Conservation (phyloP, 2,113 vertebrate species). For the Anas platyrhynchos region DNA sequence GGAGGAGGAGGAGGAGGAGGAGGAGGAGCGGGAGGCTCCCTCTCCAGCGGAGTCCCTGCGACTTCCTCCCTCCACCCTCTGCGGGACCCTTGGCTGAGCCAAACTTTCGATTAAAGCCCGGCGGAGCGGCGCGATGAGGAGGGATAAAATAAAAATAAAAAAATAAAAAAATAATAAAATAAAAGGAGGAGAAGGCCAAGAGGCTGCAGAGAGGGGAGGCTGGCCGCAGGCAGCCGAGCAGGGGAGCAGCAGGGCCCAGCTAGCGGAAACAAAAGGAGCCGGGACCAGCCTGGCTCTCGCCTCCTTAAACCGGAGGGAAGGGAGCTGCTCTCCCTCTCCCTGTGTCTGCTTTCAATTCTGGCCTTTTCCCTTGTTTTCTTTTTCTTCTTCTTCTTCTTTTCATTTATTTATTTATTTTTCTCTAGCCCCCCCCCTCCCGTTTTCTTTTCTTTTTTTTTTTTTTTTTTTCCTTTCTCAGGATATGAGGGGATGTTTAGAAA, state of each 20-base stretch:
- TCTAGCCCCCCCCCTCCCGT: not conserved
- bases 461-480: slow-evolving; percentile 74
- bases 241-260: not conserved
- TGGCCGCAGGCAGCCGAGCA: not conserved
- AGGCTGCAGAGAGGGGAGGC: not conserved
- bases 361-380: slow-evolving; percentile 24
- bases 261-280: slow-evolving; percentile 28
- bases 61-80: slow-evolving; percentile 69
- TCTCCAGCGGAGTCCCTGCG: slow-evolving; percentile 44
- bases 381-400: not conserved
- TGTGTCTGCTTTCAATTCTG: slow-evolving; percentile 65
- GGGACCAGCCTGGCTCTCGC: not conserved
- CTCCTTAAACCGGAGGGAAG: slow-evolving; percentile 22
- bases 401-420: not conserved
- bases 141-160: not conserved
- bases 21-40: not conserved
- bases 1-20: not conserved
- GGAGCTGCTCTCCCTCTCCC: slow-evolving; percentile 23
- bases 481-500: slow-evolving; percentile 82
- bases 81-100: slow-evolving; percentile 40
- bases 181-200: not conserved
- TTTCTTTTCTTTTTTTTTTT: not conserved
- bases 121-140: not conserved
- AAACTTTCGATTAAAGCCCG: not conserved
- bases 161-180: too few relatives aligned